Evolutionary conservation across 2,797 vertebrate species (phyloP).

Genomic region (Mormyrus proboscirostris): DNA sequence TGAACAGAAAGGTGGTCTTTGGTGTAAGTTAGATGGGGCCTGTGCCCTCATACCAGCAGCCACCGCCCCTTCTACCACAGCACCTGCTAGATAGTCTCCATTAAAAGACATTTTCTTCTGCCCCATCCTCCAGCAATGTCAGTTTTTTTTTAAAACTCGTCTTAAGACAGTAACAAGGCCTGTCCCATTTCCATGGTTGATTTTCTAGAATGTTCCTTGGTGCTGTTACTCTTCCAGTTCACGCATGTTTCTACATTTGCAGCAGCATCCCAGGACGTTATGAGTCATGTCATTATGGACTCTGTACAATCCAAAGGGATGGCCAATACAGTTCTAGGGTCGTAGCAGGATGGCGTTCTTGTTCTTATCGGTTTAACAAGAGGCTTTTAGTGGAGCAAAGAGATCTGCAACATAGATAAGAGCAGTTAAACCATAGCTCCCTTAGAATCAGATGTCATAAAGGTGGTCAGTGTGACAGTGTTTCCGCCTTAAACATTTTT

Average conservation of each 20-base stretch:
- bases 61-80: not conserved
- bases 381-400: not conserved
- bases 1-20: not conserved
- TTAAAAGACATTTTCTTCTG: not conserved
- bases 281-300: not conserved
- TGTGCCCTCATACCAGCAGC: not conserved
- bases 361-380: not conserved
- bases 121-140: not conserved
- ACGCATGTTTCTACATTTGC: not conserved
- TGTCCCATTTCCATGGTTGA: not conserved
- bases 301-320: not conserved
- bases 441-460: not conserved
- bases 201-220: not conserved
- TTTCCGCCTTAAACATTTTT: not conserved
- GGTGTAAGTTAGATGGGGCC: not conserved
- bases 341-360: not conserved
- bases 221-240: not conserved
- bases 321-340: not conserved
- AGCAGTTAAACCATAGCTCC: not conserved
- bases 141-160: not conserved
- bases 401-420: not conserved
- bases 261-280: not conserved
- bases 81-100: not conserved
- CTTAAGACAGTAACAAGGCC: not conserved
- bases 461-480: not conserved